Evolutionary conservation across 2,797 vertebrate genomes (phyloP).

Genomic region (Helostoma temminkii): DNA sequence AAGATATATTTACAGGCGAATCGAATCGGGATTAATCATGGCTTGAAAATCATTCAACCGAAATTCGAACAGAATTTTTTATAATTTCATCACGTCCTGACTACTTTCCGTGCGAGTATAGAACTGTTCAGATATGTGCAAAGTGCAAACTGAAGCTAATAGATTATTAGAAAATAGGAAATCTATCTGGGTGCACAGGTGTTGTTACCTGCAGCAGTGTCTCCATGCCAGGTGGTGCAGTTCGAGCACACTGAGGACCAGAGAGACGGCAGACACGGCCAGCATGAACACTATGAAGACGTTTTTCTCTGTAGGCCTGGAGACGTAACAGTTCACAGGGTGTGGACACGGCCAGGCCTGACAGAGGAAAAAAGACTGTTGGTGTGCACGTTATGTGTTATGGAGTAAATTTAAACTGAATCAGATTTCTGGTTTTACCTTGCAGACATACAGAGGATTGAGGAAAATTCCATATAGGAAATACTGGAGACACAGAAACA

Average conservation of each 20-base stretch:
- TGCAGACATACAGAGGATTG: slow-evolving; percentile 89
- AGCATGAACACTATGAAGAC: slow-evolving; percentile 98
- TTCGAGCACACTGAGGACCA: slow-evolving; percentile 92
- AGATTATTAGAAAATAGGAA: no score
- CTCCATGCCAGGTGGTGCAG: slow-evolving; percentile 95
- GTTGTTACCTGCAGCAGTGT: slow-evolving; percentile 83
- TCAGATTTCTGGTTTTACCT: slow-evolving; percentile 52
- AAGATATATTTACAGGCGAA: no score
- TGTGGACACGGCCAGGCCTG: slow-evolving; percentile 91
- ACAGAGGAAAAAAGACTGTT: neutral
- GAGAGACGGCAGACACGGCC: slow-evolving; percentile 89
- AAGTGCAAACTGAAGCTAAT: neutral
- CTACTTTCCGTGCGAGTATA: no score
- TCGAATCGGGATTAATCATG: no score
- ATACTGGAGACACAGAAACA: slow-evolving; percentile 94
- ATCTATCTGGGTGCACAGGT: no score
- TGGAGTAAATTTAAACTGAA: accelerated
- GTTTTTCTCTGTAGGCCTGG: slow-evolving; percentile 97
- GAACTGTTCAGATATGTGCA: no score
- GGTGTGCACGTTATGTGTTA: neutral
- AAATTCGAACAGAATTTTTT: no score
- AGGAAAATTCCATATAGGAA: slow-evolving; percentile 93
- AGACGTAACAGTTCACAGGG: slow-evolving; percentile 96
- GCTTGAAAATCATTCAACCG: no score
- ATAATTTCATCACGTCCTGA: no score